Conservation (phyloP, 2,888 invertebrate genomes). For the Abrostola triplasia region DNA sequence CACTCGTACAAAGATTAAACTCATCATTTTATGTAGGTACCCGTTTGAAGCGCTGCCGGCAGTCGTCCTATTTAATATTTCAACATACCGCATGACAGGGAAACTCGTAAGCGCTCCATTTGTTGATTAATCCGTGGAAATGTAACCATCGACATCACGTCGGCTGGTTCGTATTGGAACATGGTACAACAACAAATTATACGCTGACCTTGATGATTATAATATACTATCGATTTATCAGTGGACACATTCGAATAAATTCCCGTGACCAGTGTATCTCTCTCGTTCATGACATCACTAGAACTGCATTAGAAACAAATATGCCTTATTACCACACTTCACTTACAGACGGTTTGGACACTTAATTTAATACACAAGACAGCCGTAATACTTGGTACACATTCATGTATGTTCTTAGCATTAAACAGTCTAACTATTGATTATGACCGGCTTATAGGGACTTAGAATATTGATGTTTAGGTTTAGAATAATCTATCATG, state of each 20-base stretch:
- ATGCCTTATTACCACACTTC: not conserved
- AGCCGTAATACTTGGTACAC: no score
- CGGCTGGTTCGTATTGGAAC: conserved; percentile 35
- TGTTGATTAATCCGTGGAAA: conserved; percentile 25
- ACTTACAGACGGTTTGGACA: not conserved
- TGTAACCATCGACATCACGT: conserved; percentile 16
- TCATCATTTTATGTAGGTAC: not conserved
- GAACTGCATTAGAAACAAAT: conserved; percentile 1
- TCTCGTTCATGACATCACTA: conserved; percentile 26
- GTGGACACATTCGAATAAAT: conserved; percentile 9
- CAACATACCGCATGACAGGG: no score
- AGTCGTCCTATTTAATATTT: not conserved
- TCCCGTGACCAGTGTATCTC: conserved; percentile 30
- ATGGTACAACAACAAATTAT: conserved; percentile 37
- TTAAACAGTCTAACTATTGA: no score
- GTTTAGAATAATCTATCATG: no score
- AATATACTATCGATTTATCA: conserved; percentile 9
- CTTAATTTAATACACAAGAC: not conserved
- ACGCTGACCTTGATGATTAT: conserved; percentile 38
- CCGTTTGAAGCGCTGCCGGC: not conserved
- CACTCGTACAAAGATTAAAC: not conserved
- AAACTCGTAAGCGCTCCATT: conserved; percentile 15
- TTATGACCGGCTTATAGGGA: not conserved
- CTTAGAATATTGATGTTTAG: no score
- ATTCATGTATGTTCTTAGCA: no score